These are phyloP conservation scores for Oncorhynchus keta DNA, from an alignment of 2,113 vertebrate genomes.

Conservation along the genomic window DNA sequence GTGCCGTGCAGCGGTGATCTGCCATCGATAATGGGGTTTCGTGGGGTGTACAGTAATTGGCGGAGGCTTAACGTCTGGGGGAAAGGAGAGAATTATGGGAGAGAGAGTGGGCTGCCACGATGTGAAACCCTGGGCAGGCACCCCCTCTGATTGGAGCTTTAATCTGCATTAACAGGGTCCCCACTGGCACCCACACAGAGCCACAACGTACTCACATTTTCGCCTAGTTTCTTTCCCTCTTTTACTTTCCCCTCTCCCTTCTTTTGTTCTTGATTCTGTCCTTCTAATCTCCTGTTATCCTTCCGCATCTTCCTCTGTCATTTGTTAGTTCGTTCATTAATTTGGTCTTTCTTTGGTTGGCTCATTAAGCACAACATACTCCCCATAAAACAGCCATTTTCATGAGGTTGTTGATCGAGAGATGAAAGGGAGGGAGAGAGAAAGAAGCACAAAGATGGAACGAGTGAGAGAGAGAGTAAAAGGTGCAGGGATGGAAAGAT, in stretches of 20 bases:
- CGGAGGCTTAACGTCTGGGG: slow-evolving; percentile 25
- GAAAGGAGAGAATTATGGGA: slow-evolving; percentile 19
- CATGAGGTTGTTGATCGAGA: too few species aligned
- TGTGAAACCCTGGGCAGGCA: slow-evolving; percentile 21
- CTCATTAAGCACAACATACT: not conserved
- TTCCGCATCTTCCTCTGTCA: not conserved
- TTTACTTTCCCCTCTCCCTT: not conserved
- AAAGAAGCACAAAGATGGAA: too few species aligned
- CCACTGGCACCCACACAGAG: slow-evolving; percentile 9
- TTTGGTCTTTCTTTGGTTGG: too few species aligned
- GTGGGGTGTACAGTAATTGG: slow-evolving; percentile 24
- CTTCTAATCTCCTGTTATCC: not conserved
- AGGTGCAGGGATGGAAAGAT: not conserved
- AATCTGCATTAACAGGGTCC: slow-evolving; percentile 13
- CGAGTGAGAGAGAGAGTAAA: not conserved
- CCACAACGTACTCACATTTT: not conserved
- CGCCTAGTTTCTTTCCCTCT: slow-evolving; percentile 8
- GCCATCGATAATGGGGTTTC: slow-evolving; percentile 7
- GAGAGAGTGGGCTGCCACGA: slow-evolving; percentile 7
- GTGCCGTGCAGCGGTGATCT: not conserved
- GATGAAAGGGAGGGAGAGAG: not conserved
- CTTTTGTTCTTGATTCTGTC: not conserved
- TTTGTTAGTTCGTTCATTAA: not conserved
- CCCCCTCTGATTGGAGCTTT: slow-evolving; percentile 33
- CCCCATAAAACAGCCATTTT: too few species aligned